These are phyloP conservation scores for Epicampocera succincta DNA, from an alignment of 2,888 invertebrate species.

Conservation along the genomic window DNA sequence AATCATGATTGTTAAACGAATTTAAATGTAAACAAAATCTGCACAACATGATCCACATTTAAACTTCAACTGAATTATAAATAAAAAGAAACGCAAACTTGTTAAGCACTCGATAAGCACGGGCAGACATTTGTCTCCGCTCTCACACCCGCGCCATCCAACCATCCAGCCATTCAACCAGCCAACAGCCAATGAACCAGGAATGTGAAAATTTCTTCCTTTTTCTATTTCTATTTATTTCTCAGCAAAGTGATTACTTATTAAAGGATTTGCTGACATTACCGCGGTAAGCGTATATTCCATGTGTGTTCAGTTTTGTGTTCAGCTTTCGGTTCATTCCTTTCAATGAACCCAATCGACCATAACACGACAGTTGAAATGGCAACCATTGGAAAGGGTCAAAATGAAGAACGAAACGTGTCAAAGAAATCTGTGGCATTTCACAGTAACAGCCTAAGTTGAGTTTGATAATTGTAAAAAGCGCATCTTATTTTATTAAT, in stretches of 20 bases:
- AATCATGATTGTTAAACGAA: too few relatives aligned
- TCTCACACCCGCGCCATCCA: background rate
- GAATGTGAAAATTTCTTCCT: slow-evolving; percentile 21
- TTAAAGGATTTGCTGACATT: slow-evolving; percentile 73
- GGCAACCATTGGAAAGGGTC: too few relatives aligned
- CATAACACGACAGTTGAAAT: too few relatives aligned
- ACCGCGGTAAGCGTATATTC: slow-evolving; percentile 34
- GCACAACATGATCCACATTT: too few relatives aligned
- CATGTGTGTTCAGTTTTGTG: too few relatives aligned
- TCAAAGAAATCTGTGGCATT: too few relatives aligned
- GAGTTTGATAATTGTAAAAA: too few relatives aligned
- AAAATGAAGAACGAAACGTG: too few relatives aligned
- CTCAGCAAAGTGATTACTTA: slow-evolving; percentile 70
- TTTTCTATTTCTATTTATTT: slow-evolving; percentile 23
- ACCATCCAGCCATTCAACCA: slow-evolving; percentile 41
- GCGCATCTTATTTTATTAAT: too few relatives aligned
- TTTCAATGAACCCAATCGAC: too few relatives aligned
- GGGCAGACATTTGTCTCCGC: slow-evolving; percentile 20
- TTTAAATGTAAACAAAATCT: background rate
- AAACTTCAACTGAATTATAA: background rate
- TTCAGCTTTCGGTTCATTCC: too few relatives aligned
- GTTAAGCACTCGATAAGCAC: background rate
- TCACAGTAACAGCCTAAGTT: too few relatives aligned
- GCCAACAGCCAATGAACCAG: slow-evolving; percentile 54
- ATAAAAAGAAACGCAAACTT: background rate